Evolutionary conservation across 1,140 invertebrate species (phyloP).

Genomic region (Macrostomum lignano): DNA sequence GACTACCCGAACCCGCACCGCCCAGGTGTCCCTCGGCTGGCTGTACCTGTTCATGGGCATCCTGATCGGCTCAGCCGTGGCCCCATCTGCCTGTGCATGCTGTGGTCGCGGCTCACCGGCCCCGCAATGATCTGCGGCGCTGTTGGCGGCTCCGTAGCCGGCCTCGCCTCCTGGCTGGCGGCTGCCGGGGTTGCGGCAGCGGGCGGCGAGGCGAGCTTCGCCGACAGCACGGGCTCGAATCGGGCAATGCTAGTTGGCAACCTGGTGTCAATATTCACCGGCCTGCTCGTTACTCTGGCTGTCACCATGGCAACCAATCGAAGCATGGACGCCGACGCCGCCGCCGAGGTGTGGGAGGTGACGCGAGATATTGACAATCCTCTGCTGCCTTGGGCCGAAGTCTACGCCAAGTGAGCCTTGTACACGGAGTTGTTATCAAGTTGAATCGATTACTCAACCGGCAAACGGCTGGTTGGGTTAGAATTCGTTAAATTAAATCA

Average conservation of each 20-base stretch:
- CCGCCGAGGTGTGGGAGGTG: conserved; percentile 21
- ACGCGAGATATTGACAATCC: conserved; percentile 29
- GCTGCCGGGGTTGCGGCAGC: conserved; percentile 14
- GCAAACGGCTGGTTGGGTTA: no score
- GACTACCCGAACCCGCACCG: no score
- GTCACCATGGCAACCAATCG: conserved; percentile 14
- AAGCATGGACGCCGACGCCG: conserved; percentile 6
- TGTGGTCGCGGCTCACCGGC: conserved; percentile 22
- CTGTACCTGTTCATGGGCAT: conserved; percentile 28
- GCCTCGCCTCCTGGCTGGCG: conserved; percentile 19
- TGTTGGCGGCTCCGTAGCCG: conserved; percentile 16
- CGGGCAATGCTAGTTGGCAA: conserved; percentile 25
- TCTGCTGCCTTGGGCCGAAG: conserved; percentile 25
- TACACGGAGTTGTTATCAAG: no score
- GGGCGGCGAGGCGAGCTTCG: conserved; percentile 18
- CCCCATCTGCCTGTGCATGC: conserved; percentile 22
- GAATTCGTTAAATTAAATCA: no score
- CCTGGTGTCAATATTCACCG: conserved; percentile 17
- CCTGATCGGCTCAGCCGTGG: conserved; percentile 26
- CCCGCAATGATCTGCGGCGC: conserved; percentile 19
- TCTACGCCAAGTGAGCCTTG: conserved; percentile 17
- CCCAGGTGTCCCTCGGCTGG: conserved; percentile 21
- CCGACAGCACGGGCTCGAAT: conserved; percentile 21
- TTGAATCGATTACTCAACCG: no score
- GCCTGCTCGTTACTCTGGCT: conserved; percentile 17